A percentile compares a stretch with the other conserved stretches of the same genome.
Evolutionary conservation across 2,797 vertebrate species (phyloP).

Genomic region (Discoglossus pictus): DNA sequence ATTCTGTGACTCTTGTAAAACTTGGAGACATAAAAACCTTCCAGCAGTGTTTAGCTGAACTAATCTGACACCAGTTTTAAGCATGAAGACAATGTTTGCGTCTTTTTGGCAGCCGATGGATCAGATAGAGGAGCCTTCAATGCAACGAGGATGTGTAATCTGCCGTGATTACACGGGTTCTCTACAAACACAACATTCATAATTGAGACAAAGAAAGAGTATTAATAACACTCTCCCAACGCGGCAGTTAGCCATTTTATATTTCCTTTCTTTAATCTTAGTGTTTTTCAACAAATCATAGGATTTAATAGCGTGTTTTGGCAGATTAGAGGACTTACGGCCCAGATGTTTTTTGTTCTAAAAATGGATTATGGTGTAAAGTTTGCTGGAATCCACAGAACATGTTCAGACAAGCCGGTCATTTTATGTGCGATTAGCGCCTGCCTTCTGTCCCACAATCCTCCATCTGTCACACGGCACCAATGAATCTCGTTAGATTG

Average conservation of each 20-base stretch:
- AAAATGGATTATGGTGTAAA: conserved; percentile 97
- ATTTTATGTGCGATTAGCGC: conserved; percentile 80
- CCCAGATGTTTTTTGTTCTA: conserved; percentile 99
- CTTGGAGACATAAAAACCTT: conserved; percentile 39
- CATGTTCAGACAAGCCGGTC: conserved; percentile 78
- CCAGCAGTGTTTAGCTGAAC: conserved; percentile 46
- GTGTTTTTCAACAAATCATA: conserved; percentile 97
- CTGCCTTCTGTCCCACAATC: conserved; percentile 77
- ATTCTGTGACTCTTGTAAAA: neutral
- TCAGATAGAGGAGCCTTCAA: conserved; percentile 78
- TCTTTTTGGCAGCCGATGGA: conserved; percentile 70
- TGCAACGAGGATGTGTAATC: conserved; percentile 85
- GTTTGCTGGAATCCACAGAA: conserved; percentile 87
- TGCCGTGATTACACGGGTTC: conserved; percentile 96
- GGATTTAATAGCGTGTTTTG: conserved; percentile 93
- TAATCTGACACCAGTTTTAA: conserved; percentile 66
- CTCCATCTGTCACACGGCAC: conserved; percentile 77
- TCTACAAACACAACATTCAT: conserved; percentile 90
- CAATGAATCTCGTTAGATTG: conserved; percentile 78
- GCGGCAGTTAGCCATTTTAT: conserved; percentile 88
- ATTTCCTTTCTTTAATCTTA: conserved; percentile 95
- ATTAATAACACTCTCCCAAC: conserved; percentile 84
- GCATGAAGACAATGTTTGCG: conserved; percentile 63
- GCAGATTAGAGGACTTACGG: conserved; percentile 97
- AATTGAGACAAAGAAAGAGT: conserved; percentile 87